phyloP scores from a whole-genome alignment of 37 sponge, comb jelly and placozoan genomes.

The Aplysina aerophoba region DNA sequence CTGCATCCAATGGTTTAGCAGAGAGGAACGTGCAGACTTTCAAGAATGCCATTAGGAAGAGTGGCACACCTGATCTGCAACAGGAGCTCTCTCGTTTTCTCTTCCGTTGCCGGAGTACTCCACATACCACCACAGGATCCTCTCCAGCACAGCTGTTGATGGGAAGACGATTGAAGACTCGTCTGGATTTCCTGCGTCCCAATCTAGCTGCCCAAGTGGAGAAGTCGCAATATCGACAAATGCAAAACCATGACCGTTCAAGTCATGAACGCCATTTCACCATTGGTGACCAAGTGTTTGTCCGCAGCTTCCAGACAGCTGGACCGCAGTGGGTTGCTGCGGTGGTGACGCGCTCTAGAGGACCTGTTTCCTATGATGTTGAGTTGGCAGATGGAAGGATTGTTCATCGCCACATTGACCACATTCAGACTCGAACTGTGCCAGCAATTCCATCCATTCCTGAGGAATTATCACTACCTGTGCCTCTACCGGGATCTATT shows the following conservation, averaged over 20 bases:
- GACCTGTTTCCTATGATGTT: background rate
- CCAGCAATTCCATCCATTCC: no score
- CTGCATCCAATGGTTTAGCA: conserved; percentile 39
- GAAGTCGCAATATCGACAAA: background rate
- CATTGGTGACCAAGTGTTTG: background rate
- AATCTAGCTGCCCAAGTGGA: background rate
- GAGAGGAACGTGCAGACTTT: conserved; percentile 41
- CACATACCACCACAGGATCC: conserved; percentile 35
- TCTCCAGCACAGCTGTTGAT: conserved; percentile 33
- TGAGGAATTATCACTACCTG: no score
- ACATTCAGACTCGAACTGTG: no score
- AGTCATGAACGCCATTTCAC: background rate
- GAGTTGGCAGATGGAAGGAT: background rate
- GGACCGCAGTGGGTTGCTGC: background rate
- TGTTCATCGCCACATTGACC: background rate
- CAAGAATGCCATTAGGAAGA: conserved; percentile 22
- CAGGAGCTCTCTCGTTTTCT: conserved; percentile 29
- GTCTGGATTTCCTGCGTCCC: conserved; percentile 23
- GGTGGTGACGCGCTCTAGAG: background rate
- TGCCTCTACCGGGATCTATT: no score
- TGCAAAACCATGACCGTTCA: background rate
- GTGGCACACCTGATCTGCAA: background rate
- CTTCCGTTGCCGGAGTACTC: conserved; percentile 27
- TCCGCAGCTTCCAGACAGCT: background rate
- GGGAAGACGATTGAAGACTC: conserved; percentile 34